phyloP scores from a whole-genome alignment of 2,113 vertebrate species.

The Mastomys natalensis region DNA sequence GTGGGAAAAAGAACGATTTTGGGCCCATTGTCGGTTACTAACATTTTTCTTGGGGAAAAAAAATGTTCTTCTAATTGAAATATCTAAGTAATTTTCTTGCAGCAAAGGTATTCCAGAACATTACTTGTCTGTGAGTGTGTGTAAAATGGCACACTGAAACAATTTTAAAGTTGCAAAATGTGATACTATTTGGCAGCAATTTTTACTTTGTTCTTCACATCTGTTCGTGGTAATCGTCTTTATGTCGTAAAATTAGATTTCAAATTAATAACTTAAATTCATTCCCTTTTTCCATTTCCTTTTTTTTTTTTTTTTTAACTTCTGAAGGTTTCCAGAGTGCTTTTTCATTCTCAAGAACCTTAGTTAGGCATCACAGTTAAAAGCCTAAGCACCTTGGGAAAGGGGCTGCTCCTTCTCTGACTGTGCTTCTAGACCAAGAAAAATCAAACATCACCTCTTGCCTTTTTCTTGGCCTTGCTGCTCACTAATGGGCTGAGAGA shows the following conservation, averaged over 20 bases:
- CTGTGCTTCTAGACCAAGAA: not conserved
- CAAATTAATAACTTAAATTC: constrained; percentile 24
- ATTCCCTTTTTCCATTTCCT: not conserved
- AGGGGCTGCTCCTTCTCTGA: not conserved
- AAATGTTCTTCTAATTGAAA: not conserved
- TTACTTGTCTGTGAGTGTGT: not conserved
- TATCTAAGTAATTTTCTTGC: not conserved
- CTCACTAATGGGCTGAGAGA: not conserved
- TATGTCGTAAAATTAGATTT: not conserved
- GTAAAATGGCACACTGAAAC: not conserved
- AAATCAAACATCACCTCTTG: not conserved
- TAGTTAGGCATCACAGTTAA: not conserved
- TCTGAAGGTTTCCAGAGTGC: not conserved
- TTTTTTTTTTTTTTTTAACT: not conserved
- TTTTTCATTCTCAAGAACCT: constrained; percentile 34
- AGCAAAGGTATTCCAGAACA: not conserved
- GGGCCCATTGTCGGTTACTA: not conserved
- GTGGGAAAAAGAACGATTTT: not conserved
- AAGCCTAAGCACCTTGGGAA: constrained; percentile 11
- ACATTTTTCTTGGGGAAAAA: not conserved
- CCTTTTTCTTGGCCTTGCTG: not conserved
- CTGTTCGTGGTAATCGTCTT: not conserved
- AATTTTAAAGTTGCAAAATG: not conserved
- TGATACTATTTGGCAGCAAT: not conserved
- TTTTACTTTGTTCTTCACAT: not conserved